Conservation (phyloP, 2,888 invertebrate genomes). For the Asteroscopus sphinx region DNA sequence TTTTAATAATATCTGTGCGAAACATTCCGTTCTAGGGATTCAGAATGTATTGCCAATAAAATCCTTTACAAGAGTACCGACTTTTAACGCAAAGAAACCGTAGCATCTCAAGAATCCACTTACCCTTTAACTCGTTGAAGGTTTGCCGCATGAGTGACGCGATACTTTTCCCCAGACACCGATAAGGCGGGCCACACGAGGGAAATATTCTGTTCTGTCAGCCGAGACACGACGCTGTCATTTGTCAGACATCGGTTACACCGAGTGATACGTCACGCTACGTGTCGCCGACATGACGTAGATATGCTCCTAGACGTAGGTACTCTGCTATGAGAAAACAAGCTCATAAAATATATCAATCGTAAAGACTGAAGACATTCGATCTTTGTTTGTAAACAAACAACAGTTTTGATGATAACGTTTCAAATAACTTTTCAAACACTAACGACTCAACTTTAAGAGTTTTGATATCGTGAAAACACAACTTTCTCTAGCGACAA, state of each 20-base stretch:
- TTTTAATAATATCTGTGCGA: neutral
- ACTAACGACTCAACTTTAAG: slow-evolving; percentile 22
- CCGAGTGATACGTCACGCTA: slow-evolving; percentile 12
- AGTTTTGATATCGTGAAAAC: slow-evolving; percentile 23
- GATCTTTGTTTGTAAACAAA: slow-evolving; percentile 38
- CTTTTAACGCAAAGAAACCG: neutral
- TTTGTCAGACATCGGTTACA: slow-evolving; percentile 8
- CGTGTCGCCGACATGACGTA: slow-evolving; percentile 28
- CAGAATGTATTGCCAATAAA: slow-evolving; percentile 4
- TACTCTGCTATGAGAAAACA: slow-evolving; percentile 32
- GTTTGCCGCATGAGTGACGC: slow-evolving; percentile 25
- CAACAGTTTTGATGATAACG: slow-evolving; percentile 24
- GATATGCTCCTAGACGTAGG: slow-evolving; percentile 8
- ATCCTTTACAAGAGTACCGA: neutral
- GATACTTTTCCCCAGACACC: slow-evolving; percentile 21
- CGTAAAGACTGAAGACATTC: slow-evolving; percentile 21
- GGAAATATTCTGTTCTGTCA: slow-evolving; percentile 35
- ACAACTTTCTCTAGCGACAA: slow-evolving; percentile 49
- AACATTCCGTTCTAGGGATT: neutral
- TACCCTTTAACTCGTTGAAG: slow-evolving; percentile 10
- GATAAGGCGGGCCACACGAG: slow-evolving; percentile 30
- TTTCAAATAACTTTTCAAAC: slow-evolving; percentile 23
- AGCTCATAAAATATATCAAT: slow-evolving; percentile 34
- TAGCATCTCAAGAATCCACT: slow-evolving; percentile 21
- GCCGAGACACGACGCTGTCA: slow-evolving; percentile 18